These are phyloP conservation scores for Taphrorychus bicolor DNA, from an alignment of 2,888 invertebrate species.

Conservation along the genomic window DNA sequence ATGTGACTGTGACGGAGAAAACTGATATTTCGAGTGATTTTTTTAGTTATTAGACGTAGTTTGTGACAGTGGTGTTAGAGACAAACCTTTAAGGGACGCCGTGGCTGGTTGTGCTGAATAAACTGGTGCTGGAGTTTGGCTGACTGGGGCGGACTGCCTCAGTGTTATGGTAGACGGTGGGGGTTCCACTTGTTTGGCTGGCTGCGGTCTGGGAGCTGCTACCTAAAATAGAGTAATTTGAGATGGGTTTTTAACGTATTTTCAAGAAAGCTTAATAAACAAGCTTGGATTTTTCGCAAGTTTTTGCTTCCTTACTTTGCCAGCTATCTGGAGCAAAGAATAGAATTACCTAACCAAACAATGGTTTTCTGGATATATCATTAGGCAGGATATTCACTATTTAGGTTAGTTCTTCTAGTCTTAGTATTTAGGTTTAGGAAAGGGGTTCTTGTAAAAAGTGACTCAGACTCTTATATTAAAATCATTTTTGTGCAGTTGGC, in stretches of 20 bases:
- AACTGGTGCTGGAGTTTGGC: conserved; percentile 78
- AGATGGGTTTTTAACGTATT: neutral
- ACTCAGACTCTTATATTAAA: no score
- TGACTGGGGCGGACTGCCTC: conserved; percentile 75
- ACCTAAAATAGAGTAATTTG: conserved; percentile 15
- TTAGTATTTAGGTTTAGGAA: no score
- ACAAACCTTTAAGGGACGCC: conserved; percentile 70
- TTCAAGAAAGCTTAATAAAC: neutral
- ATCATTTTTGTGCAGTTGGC: no score
- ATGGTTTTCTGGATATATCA: no score
- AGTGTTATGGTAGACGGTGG: conserved; percentile 76
- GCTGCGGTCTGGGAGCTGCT: conserved; percentile 46
- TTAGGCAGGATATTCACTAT: no score
- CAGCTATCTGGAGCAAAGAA: no score
- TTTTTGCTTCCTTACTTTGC: neutral
- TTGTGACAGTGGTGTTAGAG: neutral
- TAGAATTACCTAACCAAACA: no score
- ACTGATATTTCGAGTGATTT: no score
- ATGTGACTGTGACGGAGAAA: no score
- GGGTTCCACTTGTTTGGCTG: conserved; percentile 61
- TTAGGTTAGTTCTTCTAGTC: no score
- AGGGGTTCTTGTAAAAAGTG: no score
- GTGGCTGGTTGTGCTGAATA: conserved; percentile 83
- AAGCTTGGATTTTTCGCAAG: neutral
- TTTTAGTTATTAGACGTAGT: neutral